These are phyloP conservation scores for Mythimna loreyi DNA, from an alignment of 2,888 invertebrate species.

Conservation along the genomic window DNA sequence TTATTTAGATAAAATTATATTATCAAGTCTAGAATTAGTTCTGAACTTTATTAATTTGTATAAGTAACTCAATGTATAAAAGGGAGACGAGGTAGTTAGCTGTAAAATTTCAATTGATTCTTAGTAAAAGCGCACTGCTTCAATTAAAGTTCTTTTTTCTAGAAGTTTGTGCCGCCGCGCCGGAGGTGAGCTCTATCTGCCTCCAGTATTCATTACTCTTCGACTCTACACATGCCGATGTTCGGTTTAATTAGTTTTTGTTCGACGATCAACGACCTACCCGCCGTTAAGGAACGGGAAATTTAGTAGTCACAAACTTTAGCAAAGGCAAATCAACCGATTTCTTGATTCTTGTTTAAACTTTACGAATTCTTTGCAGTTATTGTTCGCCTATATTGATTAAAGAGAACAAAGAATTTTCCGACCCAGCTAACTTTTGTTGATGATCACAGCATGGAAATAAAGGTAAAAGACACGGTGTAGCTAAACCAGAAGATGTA, in stretches of 20 bases:
- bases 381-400: slow-evolving; percentile 41
- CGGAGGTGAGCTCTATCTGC: slow-evolving; percentile 67
- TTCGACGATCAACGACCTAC: slow-evolving; percentile 75
- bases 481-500: too few relatives aligned
- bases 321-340: slow-evolving; percentile 50
- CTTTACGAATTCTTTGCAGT: slow-evolving; percentile 41
- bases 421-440: slow-evolving; percentile 24
- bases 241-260: slow-evolving; percentile 88
- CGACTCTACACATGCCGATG: slow-evolving; percentile 82
- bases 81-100: slow-evolving; percentile 46
- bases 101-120: slow-evolving; percentile 77
- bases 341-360: slow-evolving; percentile 54
- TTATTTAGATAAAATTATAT: slow-evolving; percentile 21
- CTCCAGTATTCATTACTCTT: slow-evolving; percentile 83
- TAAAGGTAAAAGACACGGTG: slow-evolving; percentile 3
- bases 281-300: slow-evolving; percentile 72
- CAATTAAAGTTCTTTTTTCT: slow-evolving; percentile 83
- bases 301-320: slow-evolving; percentile 59
- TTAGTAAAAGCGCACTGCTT: slow-evolving; percentile 76
- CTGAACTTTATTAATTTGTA: slow-evolving; percentile 27
- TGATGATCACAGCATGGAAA: slow-evolving; percentile 13
- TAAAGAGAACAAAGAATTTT: slow-evolving; percentile 31
- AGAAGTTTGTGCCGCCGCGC: slow-evolving; percentile 39
- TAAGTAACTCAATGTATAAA: slow-evolving; percentile 17
- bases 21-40: slow-evolving; percentile 3